Evolutionary conservation across 1,140 invertebrate species (phyloP).

Genomic region (Onthophagus taurus): DNA sequence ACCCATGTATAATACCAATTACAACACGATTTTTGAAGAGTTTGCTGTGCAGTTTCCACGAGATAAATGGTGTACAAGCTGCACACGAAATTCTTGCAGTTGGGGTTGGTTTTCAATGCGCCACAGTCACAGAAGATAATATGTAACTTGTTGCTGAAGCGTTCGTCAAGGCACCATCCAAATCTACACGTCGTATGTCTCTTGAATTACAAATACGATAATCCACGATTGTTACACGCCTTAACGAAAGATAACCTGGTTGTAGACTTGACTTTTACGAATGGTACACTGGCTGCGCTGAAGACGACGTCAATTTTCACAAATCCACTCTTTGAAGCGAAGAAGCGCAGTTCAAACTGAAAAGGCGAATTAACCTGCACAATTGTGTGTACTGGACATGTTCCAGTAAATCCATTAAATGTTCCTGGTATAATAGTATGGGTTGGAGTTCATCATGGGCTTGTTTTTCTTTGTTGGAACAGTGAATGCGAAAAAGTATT

Average conservation of each 20-base stretch:
- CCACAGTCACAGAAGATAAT: conserved; percentile 1
- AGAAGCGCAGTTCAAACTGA: conserved; percentile 13
- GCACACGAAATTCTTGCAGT: too few relatives aligned
- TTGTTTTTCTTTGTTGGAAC: conserved; percentile 3
- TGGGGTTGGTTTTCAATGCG: not conserved
- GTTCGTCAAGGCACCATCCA: conserved; percentile 12
- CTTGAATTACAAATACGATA: not conserved
- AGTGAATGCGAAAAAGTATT: conserved; percentile 2
- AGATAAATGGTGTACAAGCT: too few relatives aligned
- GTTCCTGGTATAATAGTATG: too few relatives aligned
- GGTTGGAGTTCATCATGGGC: conserved; percentile 1
- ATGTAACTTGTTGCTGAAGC: too few relatives aligned
- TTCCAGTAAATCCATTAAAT: too few relatives aligned
- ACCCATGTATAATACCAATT: too few relatives aligned
- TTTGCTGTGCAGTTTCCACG: too few relatives aligned
- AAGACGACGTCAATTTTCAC: conserved; percentile 1
- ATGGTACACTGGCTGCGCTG: not conserved
- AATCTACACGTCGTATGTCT: conserved; percentile 8
- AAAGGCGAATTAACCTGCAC: conserved; percentile 11
- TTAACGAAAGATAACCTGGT: conserved; percentile 8
- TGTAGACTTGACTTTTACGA: conserved; percentile 2
- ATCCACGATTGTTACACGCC: conserved; percentile 9
- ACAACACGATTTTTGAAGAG: too few relatives aligned
- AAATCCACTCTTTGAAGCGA: conserved; percentile 2
- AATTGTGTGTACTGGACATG: conserved; percentile 10